These are phyloP conservation scores for Drosophila paracracens DNA, from an alignment of 2,888 invertebrate genomes.

Conservation along the genomic window DNA sequence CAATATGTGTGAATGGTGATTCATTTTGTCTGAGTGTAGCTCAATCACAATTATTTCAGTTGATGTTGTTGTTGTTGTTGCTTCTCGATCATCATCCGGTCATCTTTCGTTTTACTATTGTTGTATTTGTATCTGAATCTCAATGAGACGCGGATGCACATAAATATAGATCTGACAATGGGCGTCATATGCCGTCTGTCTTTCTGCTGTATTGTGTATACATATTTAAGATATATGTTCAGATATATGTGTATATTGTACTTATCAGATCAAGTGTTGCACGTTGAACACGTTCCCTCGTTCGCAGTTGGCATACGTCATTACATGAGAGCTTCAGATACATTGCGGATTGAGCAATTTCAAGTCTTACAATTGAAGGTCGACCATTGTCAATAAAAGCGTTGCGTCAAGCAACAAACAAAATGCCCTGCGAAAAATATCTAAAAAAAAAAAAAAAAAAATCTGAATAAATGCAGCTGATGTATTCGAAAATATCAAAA, in stretches of 20 bases:
- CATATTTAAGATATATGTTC: constrained; percentile 15
- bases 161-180: constrained; percentile 2
- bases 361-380: constrained; percentile 8
- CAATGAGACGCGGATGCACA: constrained; percentile 13
- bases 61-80: neutral
- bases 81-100: constrained; percentile 12
- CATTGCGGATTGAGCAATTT: constrained; percentile 4
- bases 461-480: constrained; percentile 27
- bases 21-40: neutral
- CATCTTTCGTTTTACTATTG: neutral
- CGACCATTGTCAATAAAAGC: constrained; percentile 2
- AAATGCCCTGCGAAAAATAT: neutral
- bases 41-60: neutral
- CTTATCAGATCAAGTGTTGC: constrained; percentile 40
- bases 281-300: constrained; percentile 35
- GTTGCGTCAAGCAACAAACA: neutral
- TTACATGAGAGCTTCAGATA: constrained; percentile 8
- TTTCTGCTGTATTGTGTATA: neutral
- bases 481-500: neutral
- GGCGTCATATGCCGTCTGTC: neutral
- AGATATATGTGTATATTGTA: constrained; percentile 2
- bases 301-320: constrained; percentile 26
- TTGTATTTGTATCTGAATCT: constrained; percentile 3
- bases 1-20: too few relatives aligned
- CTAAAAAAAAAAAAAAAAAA: constrained; percentile 11